These are phyloP conservation scores for Gulo gulo DNA, from an alignment of 2,113 vertebrate genomes.

Conservation along the genomic window DNA sequence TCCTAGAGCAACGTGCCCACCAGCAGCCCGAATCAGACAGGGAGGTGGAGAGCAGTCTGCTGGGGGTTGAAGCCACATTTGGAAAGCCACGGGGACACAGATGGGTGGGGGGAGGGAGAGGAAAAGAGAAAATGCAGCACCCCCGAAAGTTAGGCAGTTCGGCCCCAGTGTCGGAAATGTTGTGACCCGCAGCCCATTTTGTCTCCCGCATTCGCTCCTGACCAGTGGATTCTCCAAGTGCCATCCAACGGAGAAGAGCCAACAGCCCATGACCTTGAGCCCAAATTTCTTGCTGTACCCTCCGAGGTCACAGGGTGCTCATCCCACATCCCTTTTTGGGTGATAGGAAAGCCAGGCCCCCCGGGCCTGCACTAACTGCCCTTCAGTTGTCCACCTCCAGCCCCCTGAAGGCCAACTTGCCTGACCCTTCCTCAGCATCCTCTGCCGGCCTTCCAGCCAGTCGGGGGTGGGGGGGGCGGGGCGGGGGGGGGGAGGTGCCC, in stretches of 20 bases:
- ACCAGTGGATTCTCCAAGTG: not conserved
- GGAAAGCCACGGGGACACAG: not conserved
- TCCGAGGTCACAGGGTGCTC: fast-evolving
- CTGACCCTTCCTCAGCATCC: no score
- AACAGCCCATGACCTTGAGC: not conserved
- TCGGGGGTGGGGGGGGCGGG: no score
- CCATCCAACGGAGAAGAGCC: not conserved
- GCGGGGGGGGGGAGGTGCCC: constrained; percentile 61
- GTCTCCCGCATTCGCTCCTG: fast-evolving
- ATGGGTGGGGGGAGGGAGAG: fast-evolving
- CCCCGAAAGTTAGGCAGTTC: not conserved
- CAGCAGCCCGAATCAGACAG: not conserved
- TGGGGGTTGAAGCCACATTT: not conserved
- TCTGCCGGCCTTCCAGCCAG: not conserved
- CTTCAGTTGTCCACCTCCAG: fast-evolving
- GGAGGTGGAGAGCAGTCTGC: not conserved
- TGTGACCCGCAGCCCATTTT: fast-evolving
- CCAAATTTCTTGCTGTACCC: not conserved
- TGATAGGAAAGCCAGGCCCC: not conserved
- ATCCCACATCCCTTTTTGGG: not conserved
- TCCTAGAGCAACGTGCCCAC: not conserved
- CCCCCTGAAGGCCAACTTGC: not conserved
- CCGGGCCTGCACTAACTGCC: not conserved
- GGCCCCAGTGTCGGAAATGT: not conserved
- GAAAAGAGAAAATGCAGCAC: fast-evolving